These are phyloP conservation scores for Troglohyphantes excavatus DNA, from an alignment of 2,888 invertebrate species.

Conservation along the genomic window DNA sequence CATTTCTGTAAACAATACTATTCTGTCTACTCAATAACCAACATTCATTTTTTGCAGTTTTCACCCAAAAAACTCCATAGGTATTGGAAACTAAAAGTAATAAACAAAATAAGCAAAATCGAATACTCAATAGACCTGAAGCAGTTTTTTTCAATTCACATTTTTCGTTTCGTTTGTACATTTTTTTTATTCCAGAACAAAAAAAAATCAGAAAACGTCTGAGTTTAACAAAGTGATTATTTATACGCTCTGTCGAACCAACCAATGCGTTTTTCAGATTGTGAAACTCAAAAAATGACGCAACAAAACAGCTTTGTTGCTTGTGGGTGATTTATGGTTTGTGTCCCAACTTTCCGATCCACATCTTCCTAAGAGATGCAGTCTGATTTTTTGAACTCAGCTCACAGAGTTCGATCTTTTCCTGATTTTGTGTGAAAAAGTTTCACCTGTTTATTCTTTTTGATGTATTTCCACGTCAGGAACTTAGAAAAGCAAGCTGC, in stretches of 20 bases:
- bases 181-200: not conserved
- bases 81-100: not conserved
- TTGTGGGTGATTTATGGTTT: conserved; percentile 31
- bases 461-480: not conserved
- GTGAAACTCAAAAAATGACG: conserved; percentile 7
- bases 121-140: not conserved
- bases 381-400: not conserved
- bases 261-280: conserved; percentile 5
- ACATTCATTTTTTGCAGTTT: not conserved
- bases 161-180: not conserved
- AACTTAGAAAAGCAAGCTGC: no score
- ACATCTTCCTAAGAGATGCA: not conserved
- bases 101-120: no score
- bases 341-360: conserved; percentile 14
- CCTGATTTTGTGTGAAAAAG: not conserved
- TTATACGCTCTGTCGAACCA: not conserved
- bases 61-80: not conserved
- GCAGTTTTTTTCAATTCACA: not conserved
- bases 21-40: not conserved
- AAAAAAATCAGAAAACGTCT: not conserved
- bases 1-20: not conserved
- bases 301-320: conserved; percentile 41
- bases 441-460: not conserved
- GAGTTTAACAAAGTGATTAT: not conserved
- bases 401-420: conserved; percentile 5